Conservation (phyloP, 2,888 invertebrate species). For the Synergus gifuensis region DNA sequence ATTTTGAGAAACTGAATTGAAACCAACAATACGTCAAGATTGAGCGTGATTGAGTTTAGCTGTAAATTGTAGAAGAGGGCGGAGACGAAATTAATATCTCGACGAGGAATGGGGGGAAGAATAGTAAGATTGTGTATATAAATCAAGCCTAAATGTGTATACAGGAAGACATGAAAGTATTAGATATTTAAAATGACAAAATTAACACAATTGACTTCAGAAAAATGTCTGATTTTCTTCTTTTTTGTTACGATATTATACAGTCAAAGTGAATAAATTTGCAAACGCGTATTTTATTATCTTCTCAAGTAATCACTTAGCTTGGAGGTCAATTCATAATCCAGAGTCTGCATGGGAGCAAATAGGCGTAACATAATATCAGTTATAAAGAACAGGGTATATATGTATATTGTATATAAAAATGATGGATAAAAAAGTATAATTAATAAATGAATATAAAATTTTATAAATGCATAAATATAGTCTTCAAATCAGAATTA, state of each 20-base stretch:
- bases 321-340: slow-evolving; percentile 36
- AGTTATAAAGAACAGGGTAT: not conserved
- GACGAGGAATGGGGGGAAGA: not conserved
- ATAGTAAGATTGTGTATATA: not conserved
- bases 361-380: slow-evolving; percentile 21
- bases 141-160: not conserved
- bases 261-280: slow-evolving; percentile 27
- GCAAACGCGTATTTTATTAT: slow-evolving; percentile 29
- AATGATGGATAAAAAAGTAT: not conserved
- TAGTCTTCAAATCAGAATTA: slow-evolving; percentile 1
- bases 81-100: slow-evolving; percentile 16
- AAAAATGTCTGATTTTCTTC: not conserved
- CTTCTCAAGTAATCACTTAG: slow-evolving; percentile 26
- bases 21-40: not conserved
- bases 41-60: slow-evolving; percentile 26
- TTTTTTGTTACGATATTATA: not conserved
- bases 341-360: slow-evolving; percentile 7
- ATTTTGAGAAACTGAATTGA: slow-evolving; percentile 3
- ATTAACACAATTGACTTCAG: not conserved
- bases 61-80: slow-evolving; percentile 21
- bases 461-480: not conserved
- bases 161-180: not conserved
- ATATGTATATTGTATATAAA: not conserved
- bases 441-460: not conserved
- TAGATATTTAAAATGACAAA: not conserved